Evolutionary conservation across 2,113 vertebrate genomes (phyloP), one percentile per base, ranked within the genome.

Genomic region (Gobio gobio): DNA sequence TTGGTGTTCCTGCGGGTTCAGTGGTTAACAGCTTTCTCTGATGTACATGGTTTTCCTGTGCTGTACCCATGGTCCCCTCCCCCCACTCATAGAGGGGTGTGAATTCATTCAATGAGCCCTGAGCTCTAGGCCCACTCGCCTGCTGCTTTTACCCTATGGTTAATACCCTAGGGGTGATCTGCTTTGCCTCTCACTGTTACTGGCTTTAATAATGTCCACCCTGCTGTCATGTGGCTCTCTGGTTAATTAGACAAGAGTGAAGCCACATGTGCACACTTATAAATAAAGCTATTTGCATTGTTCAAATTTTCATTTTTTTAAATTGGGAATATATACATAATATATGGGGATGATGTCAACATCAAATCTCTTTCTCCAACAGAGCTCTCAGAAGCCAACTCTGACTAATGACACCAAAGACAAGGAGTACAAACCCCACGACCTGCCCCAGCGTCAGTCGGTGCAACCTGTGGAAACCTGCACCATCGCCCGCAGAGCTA

Each of bases 391-490:
- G 95, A 98, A 96, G 87, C 97, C 97, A 78, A 97, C 94, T 29
- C 93, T 99, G 90, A 95, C 92, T 86, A 96, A 96, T 86, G 96
- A 97, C 94, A 96, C 96, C 10, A 99, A 98, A 93, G 98, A 99
- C 91, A 97, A 97, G 92, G 98, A 98, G 59, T 99, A 99, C 89
- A 99, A 96, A 5, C 97, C 98, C 76, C 98, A 99, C 1, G 98
- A 97, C 86, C 96, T 99, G 87, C 96, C 96, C 0, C 98, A 99
- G 94, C 93, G 98, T 47, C 98, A 99, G 90, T 97, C 96, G 49
- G 95, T 99, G 13, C 96, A 95, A 45, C 97, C 95, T 0, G 93
- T 89, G 0, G 97, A 99, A 87, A 97, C 93, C 1, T 97, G 96
- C 83, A 95, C 95, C 14, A 95, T 97, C 0, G 97, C 97, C 8